phyloP scores from a whole-genome alignment of 2,888 invertebrate species.

The Blera fallax region DNA sequence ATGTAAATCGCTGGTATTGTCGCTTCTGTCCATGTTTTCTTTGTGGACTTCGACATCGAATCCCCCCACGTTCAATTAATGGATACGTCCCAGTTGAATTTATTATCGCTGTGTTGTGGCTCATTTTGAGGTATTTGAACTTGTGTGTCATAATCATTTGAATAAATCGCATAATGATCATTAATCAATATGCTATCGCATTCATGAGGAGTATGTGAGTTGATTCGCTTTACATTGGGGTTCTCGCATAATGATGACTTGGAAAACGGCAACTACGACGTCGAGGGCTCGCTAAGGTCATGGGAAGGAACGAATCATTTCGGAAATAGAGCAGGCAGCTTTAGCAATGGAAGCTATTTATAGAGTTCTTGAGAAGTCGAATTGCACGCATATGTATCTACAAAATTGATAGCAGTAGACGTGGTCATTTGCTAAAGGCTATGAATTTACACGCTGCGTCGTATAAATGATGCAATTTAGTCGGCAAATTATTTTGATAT shows the following conservation, averaged over 20 bases:
- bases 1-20: constrained; percentile 60
- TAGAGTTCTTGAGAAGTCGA: background rate
- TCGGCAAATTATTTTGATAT: no score
- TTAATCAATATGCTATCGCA: constrained; percentile 63
- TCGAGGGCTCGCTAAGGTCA: constrained; percentile 40
- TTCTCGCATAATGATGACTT: constrained; percentile 59
- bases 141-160: constrained; percentile 71
- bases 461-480: no score
- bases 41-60: background rate
- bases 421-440: background rate
- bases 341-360: constrained; percentile 1
- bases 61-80: constrained; percentile 32
- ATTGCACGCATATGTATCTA: background rate
- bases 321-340: constrained; percentile 23
- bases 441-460: no score
- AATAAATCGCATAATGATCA: constrained; percentile 71
- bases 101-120: constrained; percentile 17
- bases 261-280: constrained; percentile 2
- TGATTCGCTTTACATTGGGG: constrained; percentile 43
- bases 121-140: constrained; percentile 55
- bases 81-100: constrained; percentile 32
- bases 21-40: constrained; percentile 35
- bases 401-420: no score
- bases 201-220: constrained; percentile 36
- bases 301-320: constrained; percentile 41